phyloP scores from a whole-genome alignment of 1,140 invertebrate genomes.

The Drosophila equinoxialis region DNA sequence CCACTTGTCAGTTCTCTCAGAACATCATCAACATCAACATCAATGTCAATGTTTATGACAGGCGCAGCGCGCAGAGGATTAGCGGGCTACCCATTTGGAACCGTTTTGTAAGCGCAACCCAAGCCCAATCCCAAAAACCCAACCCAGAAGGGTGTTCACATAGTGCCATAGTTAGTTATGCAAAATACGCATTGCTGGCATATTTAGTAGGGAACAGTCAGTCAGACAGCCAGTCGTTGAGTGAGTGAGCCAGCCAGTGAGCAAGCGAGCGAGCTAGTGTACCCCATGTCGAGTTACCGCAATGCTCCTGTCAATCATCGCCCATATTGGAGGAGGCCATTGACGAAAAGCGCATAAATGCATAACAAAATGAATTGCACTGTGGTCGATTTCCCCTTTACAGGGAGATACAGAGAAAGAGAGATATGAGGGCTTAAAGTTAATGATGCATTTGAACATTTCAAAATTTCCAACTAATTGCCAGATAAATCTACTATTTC shows the following conservation, averaged over 20 bases:
- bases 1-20: conserved; percentile 78
- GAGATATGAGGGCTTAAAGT: not conserved
- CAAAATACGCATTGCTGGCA: conserved; percentile 19
- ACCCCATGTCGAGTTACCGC: conserved; percentile 42
- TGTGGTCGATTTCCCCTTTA: not conserved
- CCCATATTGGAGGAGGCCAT: conserved; percentile 55
- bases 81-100: conserved; percentile 72
- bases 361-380: conserved; percentile 17
- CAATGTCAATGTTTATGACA: conserved; percentile 80
- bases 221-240: not conserved
- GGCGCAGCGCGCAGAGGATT: conserved; percentile 75
- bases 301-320: conserved; percentile 69
- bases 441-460: conserved; percentile 4
- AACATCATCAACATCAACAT: conserved; percentile 60
- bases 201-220: not conserved
- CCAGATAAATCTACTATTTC: not conserved
- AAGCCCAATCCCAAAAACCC: not conserved
- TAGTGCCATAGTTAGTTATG: conserved; percentile 22
- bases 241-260: conserved; percentile 1
- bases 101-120: conserved; percentile 51
- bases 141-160: conserved; percentile 16
- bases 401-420: no score
- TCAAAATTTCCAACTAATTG: conserved; percentile 8
- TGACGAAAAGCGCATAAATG: conserved; percentile 63
- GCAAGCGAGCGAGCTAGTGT: conserved; percentile 15